These are phyloP conservation scores for Trididemnum clinides DNA, from an alignment of 23 tunicate genomes.

Conservation along the genomic window DNA sequence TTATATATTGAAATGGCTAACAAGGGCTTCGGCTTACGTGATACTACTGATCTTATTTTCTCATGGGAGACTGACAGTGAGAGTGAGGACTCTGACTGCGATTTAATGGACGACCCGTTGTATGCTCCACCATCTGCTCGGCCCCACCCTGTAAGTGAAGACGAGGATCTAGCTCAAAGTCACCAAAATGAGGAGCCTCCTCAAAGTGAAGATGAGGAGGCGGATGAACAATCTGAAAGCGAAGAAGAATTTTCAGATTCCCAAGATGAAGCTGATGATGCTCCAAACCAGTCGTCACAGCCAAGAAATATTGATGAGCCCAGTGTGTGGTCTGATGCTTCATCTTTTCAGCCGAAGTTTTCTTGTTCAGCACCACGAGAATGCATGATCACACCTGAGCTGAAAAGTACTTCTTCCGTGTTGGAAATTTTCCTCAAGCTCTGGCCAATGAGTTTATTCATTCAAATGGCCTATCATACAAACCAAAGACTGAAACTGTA, in stretches of 20 bases:
- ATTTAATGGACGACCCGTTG: conserved; percentile 11
- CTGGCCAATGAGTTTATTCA: conserved; percentile 36
- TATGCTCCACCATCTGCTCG: conserved; percentile 18
- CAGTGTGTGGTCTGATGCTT: conserved; percentile 34
- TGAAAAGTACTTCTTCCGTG: conserved; percentile 13
- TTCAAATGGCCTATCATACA: conserved; percentile 13
- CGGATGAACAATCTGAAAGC: conserved; percentile 14
- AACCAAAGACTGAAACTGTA: conserved; percentile 15
- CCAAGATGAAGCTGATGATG: conserved; percentile 22
- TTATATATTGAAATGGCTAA: conserved; percentile 17
- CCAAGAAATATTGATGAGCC: conserved; percentile 19
- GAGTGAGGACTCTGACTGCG: conserved; percentile 19
- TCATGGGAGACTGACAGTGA: conserved; percentile 32
- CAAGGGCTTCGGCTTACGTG: conserved; percentile 12
- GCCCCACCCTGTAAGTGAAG: conserved; percentile 8
- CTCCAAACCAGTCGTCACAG: conserved; percentile 8
- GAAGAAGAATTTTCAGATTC: conserved; percentile 19
- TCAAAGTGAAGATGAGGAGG: conserved; percentile 18
- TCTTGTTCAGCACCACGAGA: conserved; percentile 13
- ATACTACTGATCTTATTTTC: conserved; percentile 10
- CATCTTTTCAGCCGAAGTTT: conserved; percentile 16
- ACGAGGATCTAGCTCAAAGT: conserved; percentile 15
- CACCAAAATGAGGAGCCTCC: conserved; percentile 12
- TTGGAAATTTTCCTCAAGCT: conserved; percentile 26
- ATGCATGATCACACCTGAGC: conserved; percentile 23